phyloP scores from a whole-genome alignment of 2,888 invertebrate genomes.

The Heliconius cydno region DNA sequence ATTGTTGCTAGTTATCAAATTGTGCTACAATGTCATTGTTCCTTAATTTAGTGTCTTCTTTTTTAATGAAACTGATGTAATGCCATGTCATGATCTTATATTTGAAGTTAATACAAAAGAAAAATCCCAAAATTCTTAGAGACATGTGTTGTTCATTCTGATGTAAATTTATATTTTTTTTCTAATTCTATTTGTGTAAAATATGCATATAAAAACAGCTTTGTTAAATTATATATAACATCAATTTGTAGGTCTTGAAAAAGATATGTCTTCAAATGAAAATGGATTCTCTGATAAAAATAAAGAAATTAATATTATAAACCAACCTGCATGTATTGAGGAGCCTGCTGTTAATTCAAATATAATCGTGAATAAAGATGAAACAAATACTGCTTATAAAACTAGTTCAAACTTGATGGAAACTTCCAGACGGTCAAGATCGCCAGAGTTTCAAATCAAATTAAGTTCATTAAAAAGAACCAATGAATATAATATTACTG shows the following conservation, averaged over 20 bases:
- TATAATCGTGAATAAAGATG: neutral
- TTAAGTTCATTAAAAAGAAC: neutral
- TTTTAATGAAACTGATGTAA: too few relatives aligned
- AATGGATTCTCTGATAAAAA: neutral
- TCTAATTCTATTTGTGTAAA: too few relatives aligned
- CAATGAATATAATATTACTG: neutral
- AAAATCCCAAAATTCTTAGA: too few relatives aligned
- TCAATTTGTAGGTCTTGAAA: neutral
- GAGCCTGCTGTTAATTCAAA: neutral
- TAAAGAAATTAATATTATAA: neutral
- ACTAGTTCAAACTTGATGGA: neutral
- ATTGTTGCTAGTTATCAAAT: too few relatives aligned
- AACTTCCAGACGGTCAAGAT: neutral
- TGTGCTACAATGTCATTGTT: too few relatives aligned
- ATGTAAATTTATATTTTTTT: too few relatives aligned
- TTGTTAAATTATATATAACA: neutral
- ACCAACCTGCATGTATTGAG: neutral
- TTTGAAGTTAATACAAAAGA: too few relatives aligned
- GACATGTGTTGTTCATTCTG: too few relatives aligned
- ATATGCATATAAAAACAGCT: neutral
- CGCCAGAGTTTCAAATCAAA: neutral
- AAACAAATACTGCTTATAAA: neutral
- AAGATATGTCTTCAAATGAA: neutral
- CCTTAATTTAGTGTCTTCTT: too few relatives aligned
- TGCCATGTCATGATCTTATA: too few relatives aligned